Conservation (phyloP, 2,113 vertebrate species). For the Eurypyga helias region DNA sequence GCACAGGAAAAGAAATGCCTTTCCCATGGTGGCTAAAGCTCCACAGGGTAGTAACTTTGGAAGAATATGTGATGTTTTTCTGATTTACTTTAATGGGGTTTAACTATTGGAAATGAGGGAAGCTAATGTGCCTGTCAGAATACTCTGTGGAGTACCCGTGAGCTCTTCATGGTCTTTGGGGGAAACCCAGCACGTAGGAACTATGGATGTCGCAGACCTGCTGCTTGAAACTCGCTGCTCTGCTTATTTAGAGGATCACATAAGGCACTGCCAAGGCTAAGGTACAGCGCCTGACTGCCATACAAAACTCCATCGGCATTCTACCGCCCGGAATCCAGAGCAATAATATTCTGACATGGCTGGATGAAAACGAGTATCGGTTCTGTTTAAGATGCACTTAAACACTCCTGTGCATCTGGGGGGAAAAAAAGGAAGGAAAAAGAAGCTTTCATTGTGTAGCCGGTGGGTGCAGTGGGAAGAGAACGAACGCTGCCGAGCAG, state of each 20-base stretch:
- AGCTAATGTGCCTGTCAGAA: not conserved
- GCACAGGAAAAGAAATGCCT: not conserved
- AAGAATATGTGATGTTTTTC: not conserved
- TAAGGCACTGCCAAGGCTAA: not conserved
- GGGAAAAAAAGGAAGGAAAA: accelerated
- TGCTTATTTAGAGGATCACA: not conserved
- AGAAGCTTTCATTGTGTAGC: not conserved
- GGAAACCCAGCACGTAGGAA: not conserved
- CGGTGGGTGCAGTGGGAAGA: not conserved
- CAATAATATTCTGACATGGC: not conserved
- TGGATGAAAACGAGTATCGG: not conserved
- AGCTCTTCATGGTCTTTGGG: not conserved
- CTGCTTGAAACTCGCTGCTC: not conserved
- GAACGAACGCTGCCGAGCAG: accelerated
- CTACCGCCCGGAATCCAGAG: not conserved
- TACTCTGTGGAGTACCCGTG: not conserved
- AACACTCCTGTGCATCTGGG: not conserved
- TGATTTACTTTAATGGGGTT: not conserved
- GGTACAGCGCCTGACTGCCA: not conserved
- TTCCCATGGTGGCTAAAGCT: not conserved
- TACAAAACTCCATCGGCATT: not conserved
- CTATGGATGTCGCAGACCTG: not conserved
- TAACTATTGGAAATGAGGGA: not conserved
- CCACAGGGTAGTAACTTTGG: not conserved
- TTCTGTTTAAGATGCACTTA: not conserved